A percentile compares a stretch with the other conserved stretches of the same genome.
Evolutionary conservation across 1,140 invertebrate species (phyloP).

Genomic region (Tetramorium alpestre): DNA sequence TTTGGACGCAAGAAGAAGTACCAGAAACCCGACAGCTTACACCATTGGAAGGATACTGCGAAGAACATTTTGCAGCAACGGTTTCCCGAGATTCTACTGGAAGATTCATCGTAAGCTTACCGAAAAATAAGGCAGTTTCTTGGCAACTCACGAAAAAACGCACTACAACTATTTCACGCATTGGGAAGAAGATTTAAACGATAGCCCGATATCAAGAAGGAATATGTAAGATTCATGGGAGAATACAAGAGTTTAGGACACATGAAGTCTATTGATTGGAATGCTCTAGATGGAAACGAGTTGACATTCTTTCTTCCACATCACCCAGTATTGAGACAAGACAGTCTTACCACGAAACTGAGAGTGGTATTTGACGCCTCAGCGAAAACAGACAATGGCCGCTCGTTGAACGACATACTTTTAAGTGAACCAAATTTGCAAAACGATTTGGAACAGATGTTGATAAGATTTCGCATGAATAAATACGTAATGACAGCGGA

Average conservation of each 20-base stretch:
- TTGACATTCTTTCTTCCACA: not conserved
- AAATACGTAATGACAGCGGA: not conserved
- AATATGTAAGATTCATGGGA: not conserved
- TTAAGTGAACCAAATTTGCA: constrained; percentile 18
- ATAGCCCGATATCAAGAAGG: not conserved
- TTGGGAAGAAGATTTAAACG: not conserved
- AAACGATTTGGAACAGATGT: not conserved
- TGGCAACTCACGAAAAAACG: not conserved
- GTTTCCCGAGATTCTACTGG: constrained; percentile 27
- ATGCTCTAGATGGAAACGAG: too few relatives aligned
- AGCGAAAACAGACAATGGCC: not conserved
- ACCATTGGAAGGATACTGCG: constrained; percentile 33
- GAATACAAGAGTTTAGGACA: not conserved
- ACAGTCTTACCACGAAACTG: not conserved
- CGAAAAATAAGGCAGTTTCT: not conserved
- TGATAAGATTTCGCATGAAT: not conserved
- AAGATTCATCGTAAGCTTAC: not conserved
- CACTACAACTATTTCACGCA: not conserved
- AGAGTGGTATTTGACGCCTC: constrained; percentile 39
- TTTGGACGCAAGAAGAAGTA: not conserved
- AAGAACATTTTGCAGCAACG: constrained; percentile 46
- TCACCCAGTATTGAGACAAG: not conserved
- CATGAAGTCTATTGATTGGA: not conserved
- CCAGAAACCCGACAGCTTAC: not conserved
- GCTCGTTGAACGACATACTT: not conserved